A percentile compares a stretch with the other conserved stretches of the same genome.
phyloP scores from a whole-genome alignment of 2,797 vertebrate species.

The Champsocephalus esox region DNA sequence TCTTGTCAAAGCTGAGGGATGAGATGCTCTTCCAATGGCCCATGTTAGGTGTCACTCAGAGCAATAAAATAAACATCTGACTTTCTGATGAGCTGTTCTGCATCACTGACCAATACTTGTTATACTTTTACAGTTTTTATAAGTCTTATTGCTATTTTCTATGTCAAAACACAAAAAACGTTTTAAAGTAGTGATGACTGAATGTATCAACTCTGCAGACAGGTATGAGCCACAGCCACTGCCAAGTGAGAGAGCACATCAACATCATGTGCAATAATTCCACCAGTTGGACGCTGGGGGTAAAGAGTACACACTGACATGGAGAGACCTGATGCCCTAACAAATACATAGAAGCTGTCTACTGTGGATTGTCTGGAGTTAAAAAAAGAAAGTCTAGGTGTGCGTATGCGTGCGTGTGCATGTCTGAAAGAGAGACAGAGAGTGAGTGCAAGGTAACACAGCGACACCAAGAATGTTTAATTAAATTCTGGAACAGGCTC shows the following conservation, averaged over 20 bases:
- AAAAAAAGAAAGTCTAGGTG: constrained; percentile 4
- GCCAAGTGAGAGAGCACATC: constrained; percentile 14
- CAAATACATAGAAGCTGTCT: constrained; percentile 10
- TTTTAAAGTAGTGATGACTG: constrained; percentile 15
- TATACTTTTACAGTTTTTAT: background rate
- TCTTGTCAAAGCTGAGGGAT: constrained; percentile 40
- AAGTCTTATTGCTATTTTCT: constrained; percentile 16
- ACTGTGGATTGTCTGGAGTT: background rate
- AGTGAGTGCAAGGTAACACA: constrained; percentile 65
- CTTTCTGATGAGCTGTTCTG: constrained; percentile 22
- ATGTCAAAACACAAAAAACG: constrained; percentile 19
- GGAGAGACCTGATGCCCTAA: constrained; percentile 14
- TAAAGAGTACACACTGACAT: constrained; percentile 18
- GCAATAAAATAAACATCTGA: constrained; percentile 41
- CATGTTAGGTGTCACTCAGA: constrained; percentile 31
- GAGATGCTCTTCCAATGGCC: constrained; percentile 22
- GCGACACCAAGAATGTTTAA: constrained; percentile 83
- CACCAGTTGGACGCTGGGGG: background rate
- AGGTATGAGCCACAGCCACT: constrained; percentile 12
- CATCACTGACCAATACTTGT: constrained; percentile 9
- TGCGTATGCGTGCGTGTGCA: constrained; percentile 54
- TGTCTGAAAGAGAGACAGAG: constrained; percentile 56
- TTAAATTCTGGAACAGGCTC: constrained; percentile 81
- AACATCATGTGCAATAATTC: constrained; percentile 20
- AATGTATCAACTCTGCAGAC: constrained; percentile 15